Evolutionary conservation across 1,140 invertebrate species (phyloP).

Genomic region (Eubasilissa regina): DNA sequence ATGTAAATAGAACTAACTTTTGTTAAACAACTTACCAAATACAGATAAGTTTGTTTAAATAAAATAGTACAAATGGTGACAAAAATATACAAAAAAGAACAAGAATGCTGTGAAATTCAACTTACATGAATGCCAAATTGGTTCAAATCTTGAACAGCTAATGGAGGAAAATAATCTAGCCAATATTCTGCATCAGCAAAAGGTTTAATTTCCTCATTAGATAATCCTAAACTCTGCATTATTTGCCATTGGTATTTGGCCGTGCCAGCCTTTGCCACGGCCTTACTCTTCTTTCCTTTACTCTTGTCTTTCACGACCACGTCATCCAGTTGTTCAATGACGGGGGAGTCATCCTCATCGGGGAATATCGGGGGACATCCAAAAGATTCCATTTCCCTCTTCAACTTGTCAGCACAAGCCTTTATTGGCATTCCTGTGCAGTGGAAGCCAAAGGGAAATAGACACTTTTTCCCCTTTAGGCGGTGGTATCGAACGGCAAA

Average conservation of each 20-base stretch:
- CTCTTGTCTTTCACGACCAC: conserved; percentile 91
- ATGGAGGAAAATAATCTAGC: conserved; percentile 96
- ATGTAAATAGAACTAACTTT: too few relatives aligned
- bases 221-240: conserved; percentile 93
- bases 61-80: too few relatives aligned
- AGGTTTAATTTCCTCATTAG: conserved; percentile 91
- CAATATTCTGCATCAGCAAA: conserved; percentile 95
- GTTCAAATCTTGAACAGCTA: conserved; percentile 89
- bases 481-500: conserved; percentile 94
- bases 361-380: conserved; percentile 96
- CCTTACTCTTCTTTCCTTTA: conserved; percentile 99
- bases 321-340: conserved; percentile 73
- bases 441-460: conserved; percentile 99
- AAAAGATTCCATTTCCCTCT: conserved; percentile 92
- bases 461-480: conserved; percentile 89
- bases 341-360: conserved; percentile 68
- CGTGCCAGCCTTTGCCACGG: conserved; percentile 90
- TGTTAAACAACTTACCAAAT: too few relatives aligned
- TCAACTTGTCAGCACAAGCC: conserved; percentile 98
- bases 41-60: too few relatives aligned
- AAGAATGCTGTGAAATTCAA: conserved; percentile 55
- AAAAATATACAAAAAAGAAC: too few relatives aligned
- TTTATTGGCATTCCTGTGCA: conserved; percentile 98
- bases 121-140: conserved; percentile 91
- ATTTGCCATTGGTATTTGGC: conserved; percentile 99